Base-by-base conservation (phyloP, 1,140 invertebrate species). In the Galendromus occidentalis region DNA sequence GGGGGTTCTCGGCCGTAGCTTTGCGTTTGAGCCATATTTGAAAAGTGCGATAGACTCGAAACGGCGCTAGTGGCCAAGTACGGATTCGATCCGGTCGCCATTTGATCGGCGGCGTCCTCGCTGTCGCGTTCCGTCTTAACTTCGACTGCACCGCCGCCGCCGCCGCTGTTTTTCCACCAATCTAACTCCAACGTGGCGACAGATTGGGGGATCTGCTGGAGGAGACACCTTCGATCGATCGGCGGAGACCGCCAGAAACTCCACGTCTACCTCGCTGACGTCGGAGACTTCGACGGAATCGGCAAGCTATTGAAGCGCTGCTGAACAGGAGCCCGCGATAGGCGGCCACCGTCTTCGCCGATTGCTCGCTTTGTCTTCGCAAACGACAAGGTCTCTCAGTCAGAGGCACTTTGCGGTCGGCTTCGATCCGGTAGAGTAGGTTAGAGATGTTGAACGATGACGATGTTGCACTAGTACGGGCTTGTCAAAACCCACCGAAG, bases 1-100 rank as follows among this genome's bases (percentile, higher is more conserved):
- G 73, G 85, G 82, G 74, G 70, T 64, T 77, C 75, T 30, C 72
- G 82, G 81, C 74, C 86, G 85, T 73, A 72, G 47, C 71, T 86
- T 85, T 71, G 82, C 82, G 51, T 22, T 9, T 59, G 51, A 17
- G 51, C 33, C 51, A 59, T 59, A 9, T 33, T 59, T 25, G 25
- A 29, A 22, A 59, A 59, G 51, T 59, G 51, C 51, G 51, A 59
- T 14, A 59, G 51, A 33, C 51, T 59, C 14, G 51, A 59, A 25
- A 59, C 51, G 51, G 51, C 51, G 51, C 51, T 59, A 33, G 51
- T 59, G 51, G 51, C 51, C 51, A 59, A 33, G 33, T 59, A 59
- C 17, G 51, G 51, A 33, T 59, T 59, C 2, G 51, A 59, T 25
- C 51, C 51, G 12, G 51, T 33, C 25, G 51, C 51, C 51, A 59